These are phyloP conservation scores for Aplysina aerophoba DNA, from an alignment of 37 sponge, comb jelly and placozoan genomes.

Conservation along the genomic window DNA sequence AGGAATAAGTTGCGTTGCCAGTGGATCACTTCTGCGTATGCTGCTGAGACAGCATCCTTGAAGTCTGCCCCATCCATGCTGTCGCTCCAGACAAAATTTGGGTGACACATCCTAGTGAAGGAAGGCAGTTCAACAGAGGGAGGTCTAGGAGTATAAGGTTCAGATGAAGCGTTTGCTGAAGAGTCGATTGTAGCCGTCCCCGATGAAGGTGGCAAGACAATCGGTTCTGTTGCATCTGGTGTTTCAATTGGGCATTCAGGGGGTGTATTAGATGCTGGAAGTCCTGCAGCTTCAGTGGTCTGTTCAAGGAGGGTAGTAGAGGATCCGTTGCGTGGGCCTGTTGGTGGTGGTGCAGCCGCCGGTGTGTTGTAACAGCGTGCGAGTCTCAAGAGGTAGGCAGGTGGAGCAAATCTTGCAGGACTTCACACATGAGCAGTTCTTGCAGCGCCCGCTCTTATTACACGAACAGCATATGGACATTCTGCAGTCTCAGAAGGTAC, in stretches of 20 bases:
- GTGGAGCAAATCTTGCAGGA: neutral
- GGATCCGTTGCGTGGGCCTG: neutral
- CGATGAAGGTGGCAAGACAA: neutral
- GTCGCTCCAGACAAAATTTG: slow-evolving; percentile 3
- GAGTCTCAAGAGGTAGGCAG: neutral
- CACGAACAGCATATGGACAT: slow-evolving; percentile 11
- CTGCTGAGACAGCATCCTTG: neutral
- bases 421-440: slow-evolving; percentile 7
- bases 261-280: neutral
- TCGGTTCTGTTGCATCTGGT: neutral
- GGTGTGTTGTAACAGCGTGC: slow-evolving; percentile 8
- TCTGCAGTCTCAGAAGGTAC: neutral
- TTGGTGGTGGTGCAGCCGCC: neutral
- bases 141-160: neutral
- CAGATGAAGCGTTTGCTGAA: neutral
- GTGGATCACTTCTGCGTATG: neutral
- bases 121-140: neutral
- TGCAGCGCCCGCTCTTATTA: slow-evolving; percentile 12
- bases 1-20: slow-evolving; percentile 7
- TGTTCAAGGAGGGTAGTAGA: neutral
- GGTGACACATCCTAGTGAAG: neutral
- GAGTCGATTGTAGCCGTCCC: neutral
- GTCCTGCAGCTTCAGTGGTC: neutral
- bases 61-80: neutral
- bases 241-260: neutral